A percentile compares a stretch with the other conserved stretches of the same genome.
These are phyloP conservation scores for Pseudococcus longispinus DNA, from an alignment of 2,888 invertebrate genomes.

Conservation along the genomic window DNA sequence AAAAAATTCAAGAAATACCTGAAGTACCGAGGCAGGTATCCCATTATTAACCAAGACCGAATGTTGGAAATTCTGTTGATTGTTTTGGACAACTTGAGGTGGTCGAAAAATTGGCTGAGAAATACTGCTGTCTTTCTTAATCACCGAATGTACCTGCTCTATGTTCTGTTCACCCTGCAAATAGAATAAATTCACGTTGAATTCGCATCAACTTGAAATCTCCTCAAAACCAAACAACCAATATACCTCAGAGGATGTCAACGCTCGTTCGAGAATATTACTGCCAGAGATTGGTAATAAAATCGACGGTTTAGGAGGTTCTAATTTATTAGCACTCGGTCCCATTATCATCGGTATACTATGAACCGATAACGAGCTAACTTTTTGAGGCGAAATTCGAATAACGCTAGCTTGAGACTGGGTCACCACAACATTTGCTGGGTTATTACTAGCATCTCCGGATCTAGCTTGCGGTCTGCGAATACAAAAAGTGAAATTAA, in stretches of 20 bases:
- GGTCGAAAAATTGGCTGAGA: not conserved
- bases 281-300: slow-evolving; percentile 58
- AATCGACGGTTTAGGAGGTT: slow-evolving; percentile 23
- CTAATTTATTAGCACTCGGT: not conserved
- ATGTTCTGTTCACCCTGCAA: not conserved
- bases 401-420: slow-evolving; percentile 48
- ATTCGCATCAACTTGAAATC: not conserved
- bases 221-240: not conserved
- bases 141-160: not conserved
- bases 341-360: slow-evolving; percentile 34
- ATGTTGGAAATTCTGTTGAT: slow-evolving; percentile 30
- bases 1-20: not conserved
- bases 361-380: slow-evolving; percentile 25
- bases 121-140: slow-evolving; percentile 2
- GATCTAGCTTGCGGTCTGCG: slow-evolving; percentile 52
- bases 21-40: slow-evolving; percentile 21
- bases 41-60: slow-evolving; percentile 46
- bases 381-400: slow-evolving; percentile 54
- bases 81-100: not conserved
- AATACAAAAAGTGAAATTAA: not conserved
- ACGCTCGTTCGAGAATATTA: slow-evolving; percentile 58
- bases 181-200: not conserved
- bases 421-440: not conserved
- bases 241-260: slow-evolving; percentile 53
- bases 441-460: slow-evolving; percentile 18